Evolutionary conservation across 2,888 invertebrate species (phyloP).

Genomic region (Trichacis sp.): DNA sequence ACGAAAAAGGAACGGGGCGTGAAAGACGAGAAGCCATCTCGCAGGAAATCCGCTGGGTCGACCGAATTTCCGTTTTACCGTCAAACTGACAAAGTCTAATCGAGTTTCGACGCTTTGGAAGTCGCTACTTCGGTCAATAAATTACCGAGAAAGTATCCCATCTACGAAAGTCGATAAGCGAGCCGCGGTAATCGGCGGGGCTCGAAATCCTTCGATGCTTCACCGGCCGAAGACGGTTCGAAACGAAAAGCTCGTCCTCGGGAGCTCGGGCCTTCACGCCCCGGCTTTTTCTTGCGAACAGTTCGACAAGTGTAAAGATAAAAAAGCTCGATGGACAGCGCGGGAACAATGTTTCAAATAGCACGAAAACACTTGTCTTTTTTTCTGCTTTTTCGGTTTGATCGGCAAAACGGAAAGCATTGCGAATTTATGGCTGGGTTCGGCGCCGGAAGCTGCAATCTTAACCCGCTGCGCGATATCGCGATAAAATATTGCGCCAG

Average conservation of each 20-base stretch:
- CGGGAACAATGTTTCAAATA: too few relatives aligned
- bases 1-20: conserved; percentile 21
- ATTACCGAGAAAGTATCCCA: conserved; percentile 51
- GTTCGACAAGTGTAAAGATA: conserved; percentile 15
- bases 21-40: conserved; percentile 39
- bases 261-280: conserved; percentile 9
- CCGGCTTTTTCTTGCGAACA: conserved; percentile 13
- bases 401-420: too few relatives aligned
- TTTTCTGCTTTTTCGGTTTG: too few relatives aligned
- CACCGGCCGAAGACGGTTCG: conserved; percentile 25
- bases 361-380: too few relatives aligned
- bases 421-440: conserved; percentile 48
- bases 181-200: conserved; percentile 41
- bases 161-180: conserved; percentile 45
- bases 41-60: conserved; percentile 49
- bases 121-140: conserved; percentile 50
- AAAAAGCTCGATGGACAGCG: conserved; percentile 5
- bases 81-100: conserved; percentile 54
- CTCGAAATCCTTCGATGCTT: conserved; percentile 37
- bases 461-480: conserved; percentile 48
- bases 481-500: conserved; percentile 53
- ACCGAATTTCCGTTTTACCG: conserved; percentile 53
- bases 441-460: conserved; percentile 35
- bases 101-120: conserved; percentile 49
- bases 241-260: conserved; percentile 29